Evolutionary conservation across 1,140 invertebrate genomes (phyloP).

Genomic region (Chironomus striatipennis): DNA sequence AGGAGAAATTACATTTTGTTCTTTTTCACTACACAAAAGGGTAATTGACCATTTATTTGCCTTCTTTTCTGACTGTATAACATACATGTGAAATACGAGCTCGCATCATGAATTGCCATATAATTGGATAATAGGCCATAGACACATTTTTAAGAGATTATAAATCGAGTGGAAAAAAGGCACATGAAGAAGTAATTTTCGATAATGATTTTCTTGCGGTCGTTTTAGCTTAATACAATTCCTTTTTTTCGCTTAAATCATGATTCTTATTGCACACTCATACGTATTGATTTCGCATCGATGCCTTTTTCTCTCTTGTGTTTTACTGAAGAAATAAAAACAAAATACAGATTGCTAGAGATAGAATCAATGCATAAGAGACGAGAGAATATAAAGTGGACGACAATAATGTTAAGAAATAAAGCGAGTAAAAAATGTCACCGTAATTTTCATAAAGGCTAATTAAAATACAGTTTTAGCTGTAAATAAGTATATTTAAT

Average conservation of each 20-base stretch:
- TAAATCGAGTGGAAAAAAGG: constrained; percentile 12
- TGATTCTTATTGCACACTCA: not conserved
- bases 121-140: constrained; percentile 13
- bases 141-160: constrained; percentile 14
- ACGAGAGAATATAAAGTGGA: not conserved
- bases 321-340: too few relatives aligned
- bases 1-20: constrained; percentile 9
- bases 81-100: constrained; percentile 8
- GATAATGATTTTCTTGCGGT: constrained; percentile 12
- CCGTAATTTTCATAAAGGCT: too few relatives aligned
- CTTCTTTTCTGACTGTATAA: not conserved
- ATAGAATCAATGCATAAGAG: too few relatives aligned
- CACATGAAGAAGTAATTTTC: constrained; percentile 2
- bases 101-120: constrained; percentile 8
- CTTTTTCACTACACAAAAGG: not conserved
- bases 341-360: too few relatives aligned
- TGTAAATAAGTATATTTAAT: too few relatives aligned
- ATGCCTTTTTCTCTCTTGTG: not conserved
- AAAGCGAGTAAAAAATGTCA: too few relatives aligned
- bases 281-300: not conserved
- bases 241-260: not conserved
- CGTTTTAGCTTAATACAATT: not conserved
- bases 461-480: too few relatives aligned
- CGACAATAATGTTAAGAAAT: not conserved
- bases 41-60: constrained; percentile 9